A percentile compares a stretch with the other conserved stretches of the same genome.
Evolutionary conservation across 1,140 invertebrate genomes (phyloP).

Genomic region (Halyomorpha halys): DNA sequence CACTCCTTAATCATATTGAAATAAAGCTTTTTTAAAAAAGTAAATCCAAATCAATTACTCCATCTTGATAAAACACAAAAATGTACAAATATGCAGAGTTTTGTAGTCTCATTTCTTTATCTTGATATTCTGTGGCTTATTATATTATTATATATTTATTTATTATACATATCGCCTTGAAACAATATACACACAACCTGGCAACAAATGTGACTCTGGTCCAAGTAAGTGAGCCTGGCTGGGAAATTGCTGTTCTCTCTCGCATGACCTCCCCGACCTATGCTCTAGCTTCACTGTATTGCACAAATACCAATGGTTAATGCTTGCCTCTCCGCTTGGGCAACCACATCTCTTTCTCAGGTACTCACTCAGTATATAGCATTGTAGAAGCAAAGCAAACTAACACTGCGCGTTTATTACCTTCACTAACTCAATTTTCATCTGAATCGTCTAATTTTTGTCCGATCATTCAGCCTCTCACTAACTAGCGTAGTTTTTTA

Average conservation of each 20-base stretch:
- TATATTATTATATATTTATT: constrained; percentile 17
- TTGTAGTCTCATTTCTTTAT: constrained; percentile 16
- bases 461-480: constrained; percentile 9
- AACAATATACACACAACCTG: constrained; percentile 17
- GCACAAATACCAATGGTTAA: constrained; percentile 23
- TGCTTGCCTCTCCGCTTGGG: constrained; percentile 19
- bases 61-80: constrained; percentile 4
- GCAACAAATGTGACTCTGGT: constrained; percentile 18
- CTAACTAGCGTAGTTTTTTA: constrained; percentile 28
- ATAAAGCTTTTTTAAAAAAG: constrained; percentile 12
- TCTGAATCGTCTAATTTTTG: constrained; percentile 8
- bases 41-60: constrained; percentile 1
- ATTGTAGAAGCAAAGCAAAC: constrained; percentile 27
- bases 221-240: constrained; percentile 18
- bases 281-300: constrained; percentile 25
- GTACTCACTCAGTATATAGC: constrained; percentile 26
- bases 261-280: constrained; percentile 23
- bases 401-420: constrained; percentile 22
- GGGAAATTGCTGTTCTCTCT: constrained; percentile 15
- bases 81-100: constrained; percentile 14
- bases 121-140: constrained; percentile 17
- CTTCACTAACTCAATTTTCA: constrained; percentile 9
- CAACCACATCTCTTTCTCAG: constrained; percentile 20
- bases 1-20: constrained; percentile 12
- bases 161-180: constrained; percentile 19